Evolutionary conservation across 2,888 invertebrate genomes (phyloP), one percentile per base, ranked within the genome.

Genomic region (Apamea monoglypha): DNA sequence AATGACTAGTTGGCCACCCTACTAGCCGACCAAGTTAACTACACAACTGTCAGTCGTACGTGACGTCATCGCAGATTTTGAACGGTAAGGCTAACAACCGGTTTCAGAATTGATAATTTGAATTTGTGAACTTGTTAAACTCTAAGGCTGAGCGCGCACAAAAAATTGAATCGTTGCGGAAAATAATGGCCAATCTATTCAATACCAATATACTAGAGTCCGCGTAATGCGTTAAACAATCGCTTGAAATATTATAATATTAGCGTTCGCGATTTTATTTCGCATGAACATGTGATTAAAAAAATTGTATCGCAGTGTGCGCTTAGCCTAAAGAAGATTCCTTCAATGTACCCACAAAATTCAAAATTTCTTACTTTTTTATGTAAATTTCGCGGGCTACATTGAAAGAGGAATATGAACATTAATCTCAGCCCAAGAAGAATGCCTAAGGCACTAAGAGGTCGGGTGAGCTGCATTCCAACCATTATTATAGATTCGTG

Each of bases 1-100:
- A 21, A 14, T n/a, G 29, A 36, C n/a, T 70, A 53, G 59, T 68
- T 63, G 3, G 44, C 21, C 29, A 50, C 25, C 25, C 29, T 36
- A 78, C 64, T 78, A 78, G 29, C 77, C 50, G 25, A 77, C 50
- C 77, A 77, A 50, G 63, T 50, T 47, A 61, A 36, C 21, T 18
- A 44, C 3, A n/a, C 8, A 12, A n/a, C 21, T 12, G 14, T 32
- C 6, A 59, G n/a, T 73, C 44, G 8, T 32, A 10, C 36, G 14
- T 47, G 32, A 73, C 50, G 21, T 21, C 56, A 59, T 75, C 59
- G 7, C 61, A 50, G 10, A 36, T 61, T 47, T 36, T 18, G 18
- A 71, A 71, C 36, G 21, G 16, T 36, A 32, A 40, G 40, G 7
- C 59, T 29, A 14, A 61, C 59, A 61, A 29, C 6, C 7, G 61